A percentile compares a stretch with the other conserved stretches of the same genome.
Conservation (phyloP, 2,888 invertebrate genomes). For the Amiota minor region DNA sequence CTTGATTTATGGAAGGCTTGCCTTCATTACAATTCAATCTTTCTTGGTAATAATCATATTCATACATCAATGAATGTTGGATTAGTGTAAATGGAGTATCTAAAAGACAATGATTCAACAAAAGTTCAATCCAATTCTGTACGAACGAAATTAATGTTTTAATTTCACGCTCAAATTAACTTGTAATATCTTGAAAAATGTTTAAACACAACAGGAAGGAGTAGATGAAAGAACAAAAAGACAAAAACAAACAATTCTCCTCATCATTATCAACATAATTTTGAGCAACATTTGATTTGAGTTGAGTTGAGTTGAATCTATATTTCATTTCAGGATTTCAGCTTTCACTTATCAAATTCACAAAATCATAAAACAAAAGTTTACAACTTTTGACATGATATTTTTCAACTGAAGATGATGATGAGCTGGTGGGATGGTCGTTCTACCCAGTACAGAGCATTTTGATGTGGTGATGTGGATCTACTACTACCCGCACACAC, state of each 20-base stretch:
- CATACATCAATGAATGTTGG: not conserved
- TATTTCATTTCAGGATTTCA: slow-evolving; percentile 14
- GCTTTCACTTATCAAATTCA: slow-evolving; percentile 57
- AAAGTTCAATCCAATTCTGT: not conserved
- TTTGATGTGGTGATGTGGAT: too few relatives aligned
- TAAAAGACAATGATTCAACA: not conserved
- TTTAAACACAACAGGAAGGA: slow-evolving; percentile 26
- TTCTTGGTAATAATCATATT: too few relatives aligned
- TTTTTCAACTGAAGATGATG: slow-evolving; percentile 34
- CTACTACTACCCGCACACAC: too few relatives aligned
- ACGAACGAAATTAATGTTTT: slow-evolving; percentile 59
- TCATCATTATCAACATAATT: not conserved
- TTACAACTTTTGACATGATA: slow-evolving; percentile 62
- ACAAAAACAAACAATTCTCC: not conserved
- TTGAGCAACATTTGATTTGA: slow-evolving; percentile 34
- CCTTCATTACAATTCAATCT: too few relatives aligned
- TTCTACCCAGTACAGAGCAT: too few relatives aligned
- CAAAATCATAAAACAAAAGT: slow-evolving; percentile 62
- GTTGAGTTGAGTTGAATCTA: slow-evolving; percentile 18
- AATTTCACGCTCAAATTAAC: slow-evolving; percentile 70
- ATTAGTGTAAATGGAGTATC: not conserved
- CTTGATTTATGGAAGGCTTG: too few relatives aligned
- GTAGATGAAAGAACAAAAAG: slow-evolving; percentile 13
- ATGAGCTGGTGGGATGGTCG: not conserved
- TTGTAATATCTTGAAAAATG: slow-evolving; percentile 60